Base-by-base conservation (phyloP, 2,797 vertebrate genomes). In the Gorsachius magnificus region DNA sequence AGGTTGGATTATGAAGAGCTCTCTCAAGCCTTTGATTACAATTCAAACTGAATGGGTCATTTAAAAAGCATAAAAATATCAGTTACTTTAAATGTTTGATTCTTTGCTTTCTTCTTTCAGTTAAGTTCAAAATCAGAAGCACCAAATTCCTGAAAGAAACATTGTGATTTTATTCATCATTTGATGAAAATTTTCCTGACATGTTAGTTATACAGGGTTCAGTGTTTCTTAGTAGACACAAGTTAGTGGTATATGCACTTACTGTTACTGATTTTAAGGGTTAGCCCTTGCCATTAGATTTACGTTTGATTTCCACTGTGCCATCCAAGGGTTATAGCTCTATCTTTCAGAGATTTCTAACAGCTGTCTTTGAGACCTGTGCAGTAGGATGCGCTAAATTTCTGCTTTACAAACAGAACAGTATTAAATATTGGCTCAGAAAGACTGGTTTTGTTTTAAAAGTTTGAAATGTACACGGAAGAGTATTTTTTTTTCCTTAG, bases 371-470 rank as follows among this genome's bases (percentile, higher is more conserved):
- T 54, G 24, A 87, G 57, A 68, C 66, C 7, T 64, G 8, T 53
- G 17, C 26, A 56, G 19, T 28, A 65, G 51, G 20, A 76, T 76
- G 46, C 2, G 1, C 9, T 80, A 45, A 65, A 45, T 68, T 82
- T 79, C 22, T 76, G 28, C 9, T 76, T 87, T 92, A 16, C 13
- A 60, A 70, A n/a, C 1, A 53, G 13, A 95, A 45, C 1, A 28
- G 19, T 48, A 63, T 11, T 36, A 66, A 65, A 53, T 56, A 70
- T n/a, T 70, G 25, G 10, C 33, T 63, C 4, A 25, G 63, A 75
- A 45, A 2, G 0, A 0, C 2, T 9, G 9, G 3, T 1, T 43
- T 68, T 66, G 10, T 71, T 92, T 77, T 50, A 28, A 17, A 64
- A 70, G 10, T 46, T 46, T 72, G 29, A 80, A 83, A 51, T 14